Conservation (phyloP, 2,113 vertebrate genomes). For the Glaucidium brasilianum region DNA sequence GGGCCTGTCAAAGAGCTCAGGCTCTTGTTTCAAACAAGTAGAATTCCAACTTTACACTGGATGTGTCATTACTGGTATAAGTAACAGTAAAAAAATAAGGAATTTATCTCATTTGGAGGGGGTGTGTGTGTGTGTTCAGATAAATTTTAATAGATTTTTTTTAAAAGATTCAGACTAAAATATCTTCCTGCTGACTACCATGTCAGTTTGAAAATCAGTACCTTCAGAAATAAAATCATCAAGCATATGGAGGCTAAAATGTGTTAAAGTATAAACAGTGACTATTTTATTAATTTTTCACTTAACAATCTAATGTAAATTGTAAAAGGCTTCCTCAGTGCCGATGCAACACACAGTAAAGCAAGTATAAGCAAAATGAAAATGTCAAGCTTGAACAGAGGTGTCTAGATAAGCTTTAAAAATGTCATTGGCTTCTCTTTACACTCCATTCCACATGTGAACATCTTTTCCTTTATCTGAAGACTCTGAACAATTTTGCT, state of each 20-base stretch:
- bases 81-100: background rate
- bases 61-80: background rate
- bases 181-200: background rate
- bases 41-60: background rate
- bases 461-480: background rate
- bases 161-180: background rate
- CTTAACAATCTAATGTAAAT: background rate
- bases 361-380: background rate
- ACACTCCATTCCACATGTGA: background rate
- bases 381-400: slow-evolving; percentile 28
- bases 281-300: background rate
- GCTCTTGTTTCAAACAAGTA: background rate
- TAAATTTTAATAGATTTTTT: background rate
- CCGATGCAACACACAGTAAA: background rate
- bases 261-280: background rate
- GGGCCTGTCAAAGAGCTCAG: background rate
- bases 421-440: slow-evolving; percentile 42
- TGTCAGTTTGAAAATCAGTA: background rate
- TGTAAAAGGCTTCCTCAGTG: background rate
- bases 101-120: no score
- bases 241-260: background rate
- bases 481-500: background rate
- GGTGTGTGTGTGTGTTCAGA: background rate
- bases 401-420: slow-evolving; percentile 11
- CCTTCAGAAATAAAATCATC: background rate